These are phyloP conservation scores for Dusona sp. DNA, from an alignment of 2,888 invertebrate species.

Conservation along the genomic window DNA sequence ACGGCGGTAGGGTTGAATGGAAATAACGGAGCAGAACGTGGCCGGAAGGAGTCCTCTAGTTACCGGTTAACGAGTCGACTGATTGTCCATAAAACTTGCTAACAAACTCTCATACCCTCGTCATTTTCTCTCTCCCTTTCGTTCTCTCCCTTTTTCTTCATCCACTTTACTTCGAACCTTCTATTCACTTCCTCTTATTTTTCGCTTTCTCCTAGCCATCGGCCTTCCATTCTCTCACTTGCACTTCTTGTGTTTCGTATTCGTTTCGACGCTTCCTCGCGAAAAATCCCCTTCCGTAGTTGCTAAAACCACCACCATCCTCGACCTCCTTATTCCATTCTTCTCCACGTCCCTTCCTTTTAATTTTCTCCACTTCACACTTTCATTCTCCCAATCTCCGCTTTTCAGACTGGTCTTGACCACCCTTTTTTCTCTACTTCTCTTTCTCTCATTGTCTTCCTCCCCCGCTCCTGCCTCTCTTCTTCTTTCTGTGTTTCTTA, in stretches of 20 bases:
- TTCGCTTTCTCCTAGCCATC: constrained; percentile 65
- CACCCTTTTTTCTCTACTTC: constrained; percentile 12
- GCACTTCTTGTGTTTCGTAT: constrained; percentile 42
- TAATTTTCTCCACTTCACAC: constrained; percentile 62
- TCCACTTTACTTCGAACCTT: constrained; percentile 4
- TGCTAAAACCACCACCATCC: constrained; percentile 25
- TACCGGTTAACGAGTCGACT: constrained; percentile 80
- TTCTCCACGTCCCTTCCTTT: constrained; percentile 37
- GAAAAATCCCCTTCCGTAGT: constrained; percentile 5
- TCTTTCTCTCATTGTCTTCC: constrained; percentile 10
- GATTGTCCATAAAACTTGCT: constrained; percentile 81
- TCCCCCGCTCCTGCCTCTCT: not conserved
- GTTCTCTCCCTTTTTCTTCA: constrained; percentile 1
- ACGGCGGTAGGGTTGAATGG: constrained; percentile 71
- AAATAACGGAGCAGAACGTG: constrained; percentile 76
- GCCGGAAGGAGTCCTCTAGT: constrained; percentile 75
- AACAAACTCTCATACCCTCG: constrained; percentile 75
- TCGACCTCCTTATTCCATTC: constrained; percentile 26
- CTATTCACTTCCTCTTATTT: constrained; percentile 47
- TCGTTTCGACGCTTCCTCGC: constrained; percentile 20
- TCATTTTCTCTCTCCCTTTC: constrained; percentile 36
- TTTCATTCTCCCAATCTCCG: constrained; percentile 53
- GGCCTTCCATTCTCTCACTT: constrained; percentile 31
- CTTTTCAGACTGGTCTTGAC: constrained; percentile 25
- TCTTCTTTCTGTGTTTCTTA: not conserved